Evolutionary conservation across 2,113 vertebrate genomes (phyloP).

Genomic region (Sisor rabdophorus): DNA sequence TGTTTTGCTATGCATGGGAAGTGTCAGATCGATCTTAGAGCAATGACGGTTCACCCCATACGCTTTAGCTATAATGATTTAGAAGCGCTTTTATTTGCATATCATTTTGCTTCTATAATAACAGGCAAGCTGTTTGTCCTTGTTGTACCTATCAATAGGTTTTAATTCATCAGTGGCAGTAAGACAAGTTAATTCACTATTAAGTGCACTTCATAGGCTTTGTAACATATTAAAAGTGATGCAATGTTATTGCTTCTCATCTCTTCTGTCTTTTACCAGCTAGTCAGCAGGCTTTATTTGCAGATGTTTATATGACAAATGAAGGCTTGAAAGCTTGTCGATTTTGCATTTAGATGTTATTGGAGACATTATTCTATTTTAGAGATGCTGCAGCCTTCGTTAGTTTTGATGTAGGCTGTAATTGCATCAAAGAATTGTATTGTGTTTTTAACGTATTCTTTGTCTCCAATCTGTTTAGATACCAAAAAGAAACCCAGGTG

Average conservation of each 20-base stretch:
- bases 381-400: neutral
- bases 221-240: neutral
- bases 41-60: neutral
- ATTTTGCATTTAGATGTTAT: neutral
- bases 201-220: neutral
- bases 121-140: neutral
- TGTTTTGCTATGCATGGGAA: neutral
- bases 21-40: neutral
- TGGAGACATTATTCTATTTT: constrained; percentile 1
- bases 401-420: neutral
- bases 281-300: neutral
- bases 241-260: neutral
- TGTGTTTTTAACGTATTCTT: neutral
- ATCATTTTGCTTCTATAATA: neutral
- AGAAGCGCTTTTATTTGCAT: neutral
- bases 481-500: constrained; percentile 1
- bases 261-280: neutral
- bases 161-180: neutral
- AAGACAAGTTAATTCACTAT: neutral
- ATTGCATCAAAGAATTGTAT: constrained; percentile 11
- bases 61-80: neutral
- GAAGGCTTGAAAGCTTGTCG: neutral
- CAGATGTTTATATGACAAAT: neutral
- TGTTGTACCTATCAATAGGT: neutral
- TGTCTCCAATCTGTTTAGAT: constrained; percentile 8